Evolutionary conservation across 2,797 vertebrate genomes (phyloP).

Genomic region (Chromobotia macracanthus): DNA sequence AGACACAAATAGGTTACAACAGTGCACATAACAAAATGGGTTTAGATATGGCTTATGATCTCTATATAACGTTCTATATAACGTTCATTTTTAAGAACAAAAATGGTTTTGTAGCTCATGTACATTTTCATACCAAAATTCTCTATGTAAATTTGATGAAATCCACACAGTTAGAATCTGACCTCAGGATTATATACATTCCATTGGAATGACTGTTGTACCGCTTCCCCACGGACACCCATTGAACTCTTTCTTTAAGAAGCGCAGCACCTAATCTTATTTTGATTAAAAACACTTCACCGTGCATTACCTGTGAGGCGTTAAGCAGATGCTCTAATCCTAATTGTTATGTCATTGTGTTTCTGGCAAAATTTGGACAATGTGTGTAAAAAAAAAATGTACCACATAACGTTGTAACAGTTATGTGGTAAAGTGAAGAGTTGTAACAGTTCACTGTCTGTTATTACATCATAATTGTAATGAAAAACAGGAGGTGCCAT

Average conservation of each 20-base stretch:
- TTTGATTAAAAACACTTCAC: constrained; percentile 70
- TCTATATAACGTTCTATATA: too few species aligned
- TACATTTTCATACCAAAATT: background rate
- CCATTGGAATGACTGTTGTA: constrained; percentile 49
- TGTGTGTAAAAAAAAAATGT: background rate
- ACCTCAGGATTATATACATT: constrained; percentile 59
- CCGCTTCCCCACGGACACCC: constrained; percentile 49
- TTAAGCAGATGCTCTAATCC: constrained; percentile 27
- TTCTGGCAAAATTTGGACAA: background rate
- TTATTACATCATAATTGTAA: background rate
- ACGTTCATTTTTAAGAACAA: too few species aligned
- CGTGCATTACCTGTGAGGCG: background rate
- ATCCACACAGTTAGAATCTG: constrained; percentile 49
- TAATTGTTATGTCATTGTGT: constrained; percentile 6
- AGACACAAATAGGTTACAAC: too few species aligned
- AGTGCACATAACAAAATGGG: too few species aligned
- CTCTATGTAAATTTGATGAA: constrained; percentile 31
- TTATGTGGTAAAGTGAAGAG: background rate
- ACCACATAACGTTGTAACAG: background rate
- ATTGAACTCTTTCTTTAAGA: constrained; percentile 58
- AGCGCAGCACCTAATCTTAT: constrained; percentile 66
- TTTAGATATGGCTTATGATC: too few species aligned
- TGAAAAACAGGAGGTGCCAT: background rate
- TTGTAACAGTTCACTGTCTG: background rate
- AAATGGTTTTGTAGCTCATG: background rate